phyloP scores from a whole-genome alignment of 30 jellyfish, hydroid and myxozoan species.

The Mastigias papua region DNA sequence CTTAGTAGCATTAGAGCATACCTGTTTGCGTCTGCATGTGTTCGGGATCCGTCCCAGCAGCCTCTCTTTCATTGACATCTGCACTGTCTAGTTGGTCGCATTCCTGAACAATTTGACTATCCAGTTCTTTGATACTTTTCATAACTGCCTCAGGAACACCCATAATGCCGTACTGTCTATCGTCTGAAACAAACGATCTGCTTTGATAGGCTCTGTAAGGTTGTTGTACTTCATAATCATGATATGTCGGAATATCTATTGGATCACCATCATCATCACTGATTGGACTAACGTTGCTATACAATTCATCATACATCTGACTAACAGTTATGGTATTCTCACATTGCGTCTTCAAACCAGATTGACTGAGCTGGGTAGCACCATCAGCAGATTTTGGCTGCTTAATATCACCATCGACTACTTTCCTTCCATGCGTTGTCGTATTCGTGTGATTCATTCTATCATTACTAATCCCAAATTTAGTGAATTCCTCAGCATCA shows the following conservation, averaged over 20 bases:
- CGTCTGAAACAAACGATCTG: neutral
- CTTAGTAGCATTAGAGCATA: too few relatives aligned
- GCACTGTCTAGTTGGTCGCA: neutral
- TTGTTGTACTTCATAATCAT: neutral
- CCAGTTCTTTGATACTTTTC: neutral
- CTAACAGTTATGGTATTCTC: neutral
- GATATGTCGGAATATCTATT: neutral
- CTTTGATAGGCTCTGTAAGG: neutral
- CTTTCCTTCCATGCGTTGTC: neutral
- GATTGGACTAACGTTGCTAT: neutral
- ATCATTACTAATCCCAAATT: constrained; percentile 9
- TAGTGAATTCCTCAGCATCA: constrained; percentile 26
- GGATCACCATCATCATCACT: constrained; percentile 13
- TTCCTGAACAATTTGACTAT: neutral
- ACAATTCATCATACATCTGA: constrained; percentile 10
- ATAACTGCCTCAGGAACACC: neutral
- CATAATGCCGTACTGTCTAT: neutral
- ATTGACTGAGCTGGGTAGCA: neutral
- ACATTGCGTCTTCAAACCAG: neutral
- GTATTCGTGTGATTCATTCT: neutral
- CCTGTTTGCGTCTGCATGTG: too few relatives aligned
- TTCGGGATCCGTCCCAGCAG: neutral
- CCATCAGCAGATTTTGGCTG: neutral
- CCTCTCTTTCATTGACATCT: neutral
- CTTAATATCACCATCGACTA: neutral